Evolutionary conservation across 1,140 invertebrate genomes (phyloP).

Genomic region (Phocides pigmalion): DNA sequence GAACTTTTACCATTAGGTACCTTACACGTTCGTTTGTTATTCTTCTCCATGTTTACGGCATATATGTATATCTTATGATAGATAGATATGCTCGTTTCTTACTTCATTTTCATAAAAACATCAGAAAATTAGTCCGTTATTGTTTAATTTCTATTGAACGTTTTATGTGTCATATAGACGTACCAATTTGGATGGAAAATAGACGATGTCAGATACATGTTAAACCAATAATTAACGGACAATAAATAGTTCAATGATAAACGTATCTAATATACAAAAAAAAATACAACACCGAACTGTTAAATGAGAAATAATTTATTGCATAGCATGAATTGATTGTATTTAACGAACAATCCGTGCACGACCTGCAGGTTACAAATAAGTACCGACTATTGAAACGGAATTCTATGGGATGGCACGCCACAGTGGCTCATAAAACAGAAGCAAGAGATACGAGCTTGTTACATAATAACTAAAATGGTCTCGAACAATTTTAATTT

Average conservation of each 20-base stretch:
- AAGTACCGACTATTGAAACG: slow-evolving; percentile 33
- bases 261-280: neutral
- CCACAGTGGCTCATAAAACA: slow-evolving; percentile 32
- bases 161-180: too few relatives aligned
- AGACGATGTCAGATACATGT: too few relatives aligned
- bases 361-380: slow-evolving; percentile 34
- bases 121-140: too few relatives aligned
- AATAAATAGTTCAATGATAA: neutral
- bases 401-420: slow-evolving; percentile 33
- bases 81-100: too few relatives aligned
- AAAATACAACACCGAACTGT: slow-evolving; percentile 9
- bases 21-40: too few relatives aligned
- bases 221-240: too few relatives aligned
- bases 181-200: too few relatives aligned
- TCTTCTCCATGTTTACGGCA: too few relatives aligned
- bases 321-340: slow-evolving; percentile 29
- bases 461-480: slow-evolving; percentile 39
- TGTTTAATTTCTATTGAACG: too few relatives aligned
- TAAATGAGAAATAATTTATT: slow-evolving; percentile 27
- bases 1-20: too few relatives aligned
- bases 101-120: too few relatives aligned
- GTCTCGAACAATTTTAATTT: slow-evolving; percentile 58
- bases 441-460: slow-evolving; percentile 33
- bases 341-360: slow-evolving; percentile 27
- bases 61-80: too few relatives aligned